phyloP scores from a whole-genome alignment of 2,113 vertebrate species.

The Scortum barcoo region DNA sequence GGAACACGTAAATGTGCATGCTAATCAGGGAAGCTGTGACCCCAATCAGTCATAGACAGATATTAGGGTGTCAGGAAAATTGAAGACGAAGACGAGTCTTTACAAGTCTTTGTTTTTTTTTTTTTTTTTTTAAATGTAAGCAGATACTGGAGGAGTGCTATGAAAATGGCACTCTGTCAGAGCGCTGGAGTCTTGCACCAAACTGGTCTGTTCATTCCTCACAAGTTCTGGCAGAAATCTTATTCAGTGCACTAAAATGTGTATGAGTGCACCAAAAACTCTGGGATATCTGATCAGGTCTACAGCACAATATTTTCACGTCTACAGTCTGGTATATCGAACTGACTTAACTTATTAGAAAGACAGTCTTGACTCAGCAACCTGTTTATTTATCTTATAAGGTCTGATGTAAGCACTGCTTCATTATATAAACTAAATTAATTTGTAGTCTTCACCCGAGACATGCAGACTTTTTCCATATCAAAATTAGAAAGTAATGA shows the following conservation, averaged over 20 bases:
- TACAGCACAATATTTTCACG: background rate
- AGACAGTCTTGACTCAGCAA: background rate
- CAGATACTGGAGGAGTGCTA: slow-evolving; percentile 3
- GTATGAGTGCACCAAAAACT: background rate
- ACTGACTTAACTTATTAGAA: background rate
- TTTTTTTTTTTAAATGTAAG: slow-evolving; percentile 24
- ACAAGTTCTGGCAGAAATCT: background rate
- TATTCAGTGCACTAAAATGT: background rate
- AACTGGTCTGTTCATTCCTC: background rate
- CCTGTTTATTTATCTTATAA: background rate
- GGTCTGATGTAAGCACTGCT: background rate
- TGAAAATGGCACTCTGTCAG: slow-evolving; percentile 21
- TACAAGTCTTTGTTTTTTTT: too few species aligned
- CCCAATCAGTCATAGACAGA: slow-evolving; percentile 75
- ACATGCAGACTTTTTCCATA: background rate
- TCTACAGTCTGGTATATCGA: background rate
- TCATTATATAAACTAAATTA: background rate
- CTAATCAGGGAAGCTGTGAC: slow-evolving; percentile 76
- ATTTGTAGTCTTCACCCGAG: background rate
- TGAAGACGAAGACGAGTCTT: slow-evolving; percentile 38
- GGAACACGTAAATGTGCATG: slow-evolving; percentile 63
- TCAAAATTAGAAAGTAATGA: background rate
- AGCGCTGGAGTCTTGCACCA: background rate
- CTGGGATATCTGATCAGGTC: background rate
- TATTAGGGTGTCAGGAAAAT: slow-evolving; percentile 60